Percentiles rank a stretch among this genome's conserved stretches.
Conservation (phyloP, 2,888 invertebrate species). For the Luperina nickerlii region DNA sequence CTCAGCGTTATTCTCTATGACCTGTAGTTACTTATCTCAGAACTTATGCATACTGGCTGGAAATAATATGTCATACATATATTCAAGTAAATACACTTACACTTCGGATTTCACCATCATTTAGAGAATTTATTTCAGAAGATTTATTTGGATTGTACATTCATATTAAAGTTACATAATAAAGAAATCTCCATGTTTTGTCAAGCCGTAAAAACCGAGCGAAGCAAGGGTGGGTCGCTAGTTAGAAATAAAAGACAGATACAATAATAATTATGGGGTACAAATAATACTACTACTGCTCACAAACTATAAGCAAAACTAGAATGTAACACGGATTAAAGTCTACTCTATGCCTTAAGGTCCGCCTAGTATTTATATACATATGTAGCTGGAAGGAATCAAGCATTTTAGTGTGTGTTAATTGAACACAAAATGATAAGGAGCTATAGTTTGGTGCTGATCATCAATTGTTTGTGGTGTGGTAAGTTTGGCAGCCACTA, state of each 20-base stretch:
- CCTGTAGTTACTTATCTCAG: too few species aligned
- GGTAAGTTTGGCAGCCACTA: conserved; percentile 32
- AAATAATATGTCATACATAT: too few species aligned
- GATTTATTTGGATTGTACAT: background rate
- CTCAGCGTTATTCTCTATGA: too few species aligned
- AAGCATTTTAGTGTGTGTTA: conserved; percentile 19
- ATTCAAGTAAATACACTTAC: too few species aligned
- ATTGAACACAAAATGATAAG: conserved; percentile 33
- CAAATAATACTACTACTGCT: background rate
- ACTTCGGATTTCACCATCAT: too few species aligned
- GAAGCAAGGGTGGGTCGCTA: background rate
- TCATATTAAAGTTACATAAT: background rate
- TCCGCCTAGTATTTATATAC: background rate
- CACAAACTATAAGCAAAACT: background rate
- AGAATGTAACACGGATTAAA: background rate
- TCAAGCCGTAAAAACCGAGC: background rate
- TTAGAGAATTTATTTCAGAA: too few species aligned
- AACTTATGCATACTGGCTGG: too few species aligned
- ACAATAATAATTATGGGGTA: background rate
- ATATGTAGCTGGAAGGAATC: conserved; percentile 27
- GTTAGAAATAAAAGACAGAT: background rate
- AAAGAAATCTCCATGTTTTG: background rate
- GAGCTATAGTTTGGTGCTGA: conserved; percentile 3
- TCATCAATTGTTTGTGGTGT: conserved; percentile 14
- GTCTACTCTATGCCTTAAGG: conserved; percentile 29